Base-by-base conservation (phyloP, 2,888 invertebrate species). In the Mycalesis mineus region DNA sequence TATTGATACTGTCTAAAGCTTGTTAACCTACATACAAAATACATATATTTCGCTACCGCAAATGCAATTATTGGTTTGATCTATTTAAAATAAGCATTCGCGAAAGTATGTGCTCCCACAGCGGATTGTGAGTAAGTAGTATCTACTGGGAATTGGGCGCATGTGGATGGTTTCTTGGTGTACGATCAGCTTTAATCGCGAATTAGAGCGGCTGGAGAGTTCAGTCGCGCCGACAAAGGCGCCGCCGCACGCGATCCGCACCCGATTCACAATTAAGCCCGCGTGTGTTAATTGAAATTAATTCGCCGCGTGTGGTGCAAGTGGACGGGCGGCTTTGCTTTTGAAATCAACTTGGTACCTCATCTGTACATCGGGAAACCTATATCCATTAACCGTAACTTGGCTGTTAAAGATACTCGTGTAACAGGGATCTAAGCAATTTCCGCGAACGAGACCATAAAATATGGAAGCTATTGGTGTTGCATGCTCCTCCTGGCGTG, bases 201-300 rank as follows among this genome's bases (percentile, higher is more conserved):
- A 83, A 84, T 82, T 80, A 78, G 76, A 65, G 66, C 58, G 80
- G 79, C 78, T 71, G 70, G 70, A 68, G 52, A 22, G 15, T 13
- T 28, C 41, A 53, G 66, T 56, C 72, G 69, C 65, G 75, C 88
- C 87, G 85, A 84, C 89, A 89, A 89, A 89, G 87, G 69, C 67
- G 73, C 85, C 87, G 88, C 87, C 85, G 84, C 88, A 88, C 88
- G 88, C 88, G 87, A 86, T 77, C 79, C 77, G 74, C 74, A 77
- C 84, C 82, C 82, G 86, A 85, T 83, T 84, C 87, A 86, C 87
- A 86, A 88, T 88, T 88, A 88, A 85, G 84, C 80, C 85, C 80
- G 88, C 82, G 87, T 88, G 87, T 84, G 88, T 86, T 88, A 89
- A 89, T 88, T 89, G 88, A 83, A 86, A 88, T 87, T 88, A 89